Base-by-base conservation (phyloP, 2,797 vertebrate genomes). In the Lateolabrax maculatus region DNA sequence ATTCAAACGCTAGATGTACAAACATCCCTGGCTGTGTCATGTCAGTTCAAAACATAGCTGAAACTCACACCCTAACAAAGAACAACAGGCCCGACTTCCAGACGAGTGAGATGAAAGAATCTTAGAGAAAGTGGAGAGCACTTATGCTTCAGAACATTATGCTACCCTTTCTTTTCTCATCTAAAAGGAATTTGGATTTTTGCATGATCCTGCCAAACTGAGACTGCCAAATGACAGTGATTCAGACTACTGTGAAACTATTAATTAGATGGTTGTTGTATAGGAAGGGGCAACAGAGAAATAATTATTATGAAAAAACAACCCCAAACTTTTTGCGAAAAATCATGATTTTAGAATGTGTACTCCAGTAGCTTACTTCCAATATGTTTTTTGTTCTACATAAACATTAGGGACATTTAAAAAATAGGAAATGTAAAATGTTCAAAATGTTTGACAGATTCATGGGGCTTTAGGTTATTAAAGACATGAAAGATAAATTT, bases 51-150 rank as follows among this genome's bases (percentile, higher is more conserved):
- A 89, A 92, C 86, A 84, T 44, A 53, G 83, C 75, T 87, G 92
- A 93, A 94, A 93, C 90, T 66, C 89, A 93, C 83, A 94, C 92
- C 91, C 73, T 23, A 65, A 90, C 89, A 85, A 90, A 93, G 90
- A 86, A 90, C 87, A 91, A 90, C 86, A 75, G 89, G 81, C 80
- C 81, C 58, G 78, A 79, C 88, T 85, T 88, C 80, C 75, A 84
- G 75, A 67, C 56, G 13, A 73, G 36, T 0, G 8, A 91, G 92
- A 94, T 95, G 88, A 95, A 93, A 94, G 94, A 77, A 9, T 72
- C 75, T 80, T 19, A 27, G 73, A 56, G 90, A 86, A 92, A 93
- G 79, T 67, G 75, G 80, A 92, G 92, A 90, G 76, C 83, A 53
- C 63, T 72, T 41, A 66, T 75, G 74, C 77, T 75, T 83, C 39